Evolutionary conservation across 2,113 vertebrate species (phyloP).

Genomic region (Ammodytes marinus): DNA sequence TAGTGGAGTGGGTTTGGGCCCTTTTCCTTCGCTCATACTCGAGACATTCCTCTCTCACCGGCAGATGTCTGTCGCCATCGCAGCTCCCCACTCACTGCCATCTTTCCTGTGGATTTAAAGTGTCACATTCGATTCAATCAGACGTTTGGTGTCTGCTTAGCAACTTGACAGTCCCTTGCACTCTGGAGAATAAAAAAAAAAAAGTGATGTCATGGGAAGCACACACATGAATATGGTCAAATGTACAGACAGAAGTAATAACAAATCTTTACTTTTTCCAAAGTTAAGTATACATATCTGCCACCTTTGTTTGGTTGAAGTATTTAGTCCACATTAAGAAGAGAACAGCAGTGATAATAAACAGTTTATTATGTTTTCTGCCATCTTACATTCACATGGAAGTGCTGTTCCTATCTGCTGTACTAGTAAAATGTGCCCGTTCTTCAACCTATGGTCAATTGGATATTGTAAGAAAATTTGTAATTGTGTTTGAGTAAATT

Average conservation of each 20-base stretch:
- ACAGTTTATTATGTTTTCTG: background rate
- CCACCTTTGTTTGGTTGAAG: background rate
- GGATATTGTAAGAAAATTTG: background rate
- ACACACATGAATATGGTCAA: constrained; percentile 7
- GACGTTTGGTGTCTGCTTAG: constrained; percentile 35
- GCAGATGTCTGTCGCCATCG: constrained; percentile 72
- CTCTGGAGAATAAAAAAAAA: constrained; percentile 19
- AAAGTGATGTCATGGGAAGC: constrained; percentile 39
- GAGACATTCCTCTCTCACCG: constrained; percentile 71
- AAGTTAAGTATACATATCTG: too few species aligned
- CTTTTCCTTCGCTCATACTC: constrained; percentile 58
- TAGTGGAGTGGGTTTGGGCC: constrained; percentile 59
- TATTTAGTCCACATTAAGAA: background rate
- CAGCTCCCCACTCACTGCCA: constrained; percentile 48
- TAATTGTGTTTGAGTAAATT: background rate
- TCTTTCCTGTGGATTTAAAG: constrained; percentile 67
- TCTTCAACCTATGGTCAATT: background rate
- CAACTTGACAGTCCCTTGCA: constrained; percentile 21
- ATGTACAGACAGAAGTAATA: constrained; percentile 3
- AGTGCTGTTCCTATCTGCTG: background rate
- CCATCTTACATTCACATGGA: background rate
- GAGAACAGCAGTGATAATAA: background rate
- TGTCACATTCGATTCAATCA: constrained; percentile 71
- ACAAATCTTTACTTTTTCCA: too few species aligned
- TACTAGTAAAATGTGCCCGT: background rate